Evolutionary conservation across 2,888 invertebrate genomes (phyloP).

Genomic region (Drosophila diplacantha): DNA sequence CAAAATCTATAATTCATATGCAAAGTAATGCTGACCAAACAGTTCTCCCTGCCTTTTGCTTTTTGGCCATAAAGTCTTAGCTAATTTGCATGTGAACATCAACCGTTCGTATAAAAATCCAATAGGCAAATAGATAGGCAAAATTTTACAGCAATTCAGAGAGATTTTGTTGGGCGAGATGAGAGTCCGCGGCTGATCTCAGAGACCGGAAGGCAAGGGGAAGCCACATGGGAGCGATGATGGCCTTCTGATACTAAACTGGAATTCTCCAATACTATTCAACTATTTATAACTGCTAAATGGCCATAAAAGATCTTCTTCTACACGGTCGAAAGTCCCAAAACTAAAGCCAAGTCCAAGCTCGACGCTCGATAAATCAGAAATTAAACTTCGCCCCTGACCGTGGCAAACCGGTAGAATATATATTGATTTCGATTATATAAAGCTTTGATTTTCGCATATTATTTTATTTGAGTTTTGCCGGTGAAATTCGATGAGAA

Average conservation of each 20-base stretch:
- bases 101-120: conserved; percentile 30
- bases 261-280: conserved; percentile 25
- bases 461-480: conserved; percentile 16
- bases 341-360: conserved; percentile 24
- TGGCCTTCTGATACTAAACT: conserved; percentile 32
- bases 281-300: conserved; percentile 37
- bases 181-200: conserved; percentile 17
- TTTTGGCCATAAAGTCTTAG: conserved; percentile 22
- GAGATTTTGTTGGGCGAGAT: conserved; percentile 13
- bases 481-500: conserved; percentile 2
- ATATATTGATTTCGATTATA: conserved; percentile 20
- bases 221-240: conserved; percentile 5
- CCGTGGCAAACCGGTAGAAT: conserved; percentile 33
- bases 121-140: conserved; percentile 62
- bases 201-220: conserved; percentile 7
- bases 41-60: conserved; percentile 4
- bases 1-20: conserved; percentile 43
- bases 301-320: conserved; percentile 40
- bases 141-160: conserved; percentile 51
- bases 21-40: conserved; percentile 35
- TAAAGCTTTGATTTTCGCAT: conserved; percentile 15
- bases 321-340: conserved; percentile 13
- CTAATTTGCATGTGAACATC: conserved; percentile 62
- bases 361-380: conserved; percentile 19
- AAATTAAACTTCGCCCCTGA: conserved; percentile 21